These are phyloP conservation scores for Ischnus inquisitorius DNA, from an alignment of 2,888 invertebrate genomes.

Conservation along the genomic window DNA sequence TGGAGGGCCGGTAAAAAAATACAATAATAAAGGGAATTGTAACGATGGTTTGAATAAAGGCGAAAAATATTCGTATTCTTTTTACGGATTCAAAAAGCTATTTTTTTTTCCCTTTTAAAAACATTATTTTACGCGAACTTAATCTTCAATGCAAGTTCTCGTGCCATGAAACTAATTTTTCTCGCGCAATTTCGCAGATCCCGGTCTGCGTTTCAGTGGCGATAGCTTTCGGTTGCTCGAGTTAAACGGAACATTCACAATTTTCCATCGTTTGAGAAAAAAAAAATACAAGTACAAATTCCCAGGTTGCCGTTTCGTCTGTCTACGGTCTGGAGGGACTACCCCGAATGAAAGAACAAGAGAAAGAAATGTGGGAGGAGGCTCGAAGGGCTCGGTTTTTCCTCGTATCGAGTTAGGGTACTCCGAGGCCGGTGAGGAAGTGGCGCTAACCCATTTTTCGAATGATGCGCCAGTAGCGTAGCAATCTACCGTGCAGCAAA, in stretches of 20 bases:
- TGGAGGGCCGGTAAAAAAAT: no score
- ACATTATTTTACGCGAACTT: not conserved
- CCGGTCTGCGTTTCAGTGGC: not conserved
- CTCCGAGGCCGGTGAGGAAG: slow-evolving; percentile 48
- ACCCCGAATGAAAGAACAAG: slow-evolving; percentile 39
- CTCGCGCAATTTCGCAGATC: not conserved
- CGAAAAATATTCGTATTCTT: no score
- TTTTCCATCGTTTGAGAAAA: not conserved
- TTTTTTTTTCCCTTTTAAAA: not conserved
- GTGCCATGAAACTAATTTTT: not conserved
- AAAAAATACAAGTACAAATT: slow-evolving; percentile 2
- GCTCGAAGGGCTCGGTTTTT: not conserved
- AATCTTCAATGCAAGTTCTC: not conserved
- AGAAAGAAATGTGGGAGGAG: slow-evolving; percentile 19
- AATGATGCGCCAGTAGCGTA: slow-evolving; percentile 57
- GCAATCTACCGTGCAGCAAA: slow-evolving; percentile 69
- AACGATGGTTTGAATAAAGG: no score
- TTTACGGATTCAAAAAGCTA: no score
- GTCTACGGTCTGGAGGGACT: slow-evolving; percentile 8
- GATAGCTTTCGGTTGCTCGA: not conserved
- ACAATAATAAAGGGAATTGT: no score
- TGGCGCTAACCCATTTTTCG: slow-evolving; percentile 75
- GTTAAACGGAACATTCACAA: not conserved
- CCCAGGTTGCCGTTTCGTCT: slow-evolving; percentile 8
- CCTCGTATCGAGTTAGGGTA: slow-evolving; percentile 8